A percentile compares a stretch with the other conserved stretches of the same genome.
Conservation (phyloP, 53 echinoderm and acorn worm genomes). For the Holothuria scabra region DNA sequence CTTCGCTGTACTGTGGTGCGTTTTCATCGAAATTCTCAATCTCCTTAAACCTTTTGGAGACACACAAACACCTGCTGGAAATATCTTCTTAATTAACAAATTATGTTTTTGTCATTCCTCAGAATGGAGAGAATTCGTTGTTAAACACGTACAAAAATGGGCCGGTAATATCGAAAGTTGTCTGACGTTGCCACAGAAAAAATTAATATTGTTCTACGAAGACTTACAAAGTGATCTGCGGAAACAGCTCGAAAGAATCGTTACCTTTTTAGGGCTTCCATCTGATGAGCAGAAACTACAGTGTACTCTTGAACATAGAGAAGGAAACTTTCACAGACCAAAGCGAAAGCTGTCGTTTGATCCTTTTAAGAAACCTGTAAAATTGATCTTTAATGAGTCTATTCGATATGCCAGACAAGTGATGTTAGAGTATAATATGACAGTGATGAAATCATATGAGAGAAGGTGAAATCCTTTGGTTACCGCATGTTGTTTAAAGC, state of each 20-base stretch:
- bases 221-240: not conserved
- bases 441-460: constrained; percentile 11
- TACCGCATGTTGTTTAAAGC: no score
- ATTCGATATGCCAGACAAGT: not conserved
- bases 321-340: constrained; percentile 13
- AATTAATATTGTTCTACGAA: not conserved
- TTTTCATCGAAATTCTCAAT: no score
- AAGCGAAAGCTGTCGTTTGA: not conserved
- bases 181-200: not conserved
- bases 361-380: not conserved
- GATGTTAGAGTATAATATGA: not conserved
- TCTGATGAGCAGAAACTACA: not conserved
- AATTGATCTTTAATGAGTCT: not conserved
- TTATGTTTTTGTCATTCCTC: no score
- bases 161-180: no score
- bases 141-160: no score
- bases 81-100: no score
- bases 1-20: no score
- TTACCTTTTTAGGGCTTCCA: not conserved
- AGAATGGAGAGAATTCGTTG: no score
- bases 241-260: not conserved
- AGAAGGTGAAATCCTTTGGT: not conserved
- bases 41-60: no score
- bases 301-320: not conserved
- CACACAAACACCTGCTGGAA: no score